phyloP scores from a whole-genome alignment of 2,797 vertebrate species.

The Euthynnus affinis region DNA sequence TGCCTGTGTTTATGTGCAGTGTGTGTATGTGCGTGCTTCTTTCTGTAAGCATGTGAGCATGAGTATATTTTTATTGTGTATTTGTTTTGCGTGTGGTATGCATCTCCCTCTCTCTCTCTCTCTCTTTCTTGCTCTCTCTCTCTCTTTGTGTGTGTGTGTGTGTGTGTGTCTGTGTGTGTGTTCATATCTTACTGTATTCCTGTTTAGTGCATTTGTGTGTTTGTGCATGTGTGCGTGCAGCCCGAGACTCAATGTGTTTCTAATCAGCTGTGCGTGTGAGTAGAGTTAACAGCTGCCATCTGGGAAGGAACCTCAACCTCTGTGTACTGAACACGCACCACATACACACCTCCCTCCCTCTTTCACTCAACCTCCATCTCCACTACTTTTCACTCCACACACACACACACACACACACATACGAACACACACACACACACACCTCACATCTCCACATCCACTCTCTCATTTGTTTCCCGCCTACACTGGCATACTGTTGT shows the following conservation, averaged over 20 bases:
- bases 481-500: slow-evolving; percentile 73
- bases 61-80: slow-evolving; percentile 55
- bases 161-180: slow-evolving; percentile 33
- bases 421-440: slow-evolving; percentile 39
- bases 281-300: slow-evolving; percentile 89
- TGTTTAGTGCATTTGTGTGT: slow-evolving; percentile 52
- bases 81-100: slow-evolving; percentile 56
- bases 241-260: slow-evolving; percentile 87
- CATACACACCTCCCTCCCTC: slow-evolving; percentile 45
- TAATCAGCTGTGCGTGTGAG: slow-evolving; percentile 89
- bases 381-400: slow-evolving; percentile 38
- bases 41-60: slow-evolving; percentile 50
- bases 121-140: no score
- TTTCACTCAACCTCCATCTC: slow-evolving; percentile 49
- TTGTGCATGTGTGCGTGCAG: slow-evolving; percentile 75
- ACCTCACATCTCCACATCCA: slow-evolving; percentile 60
- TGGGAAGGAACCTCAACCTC: slow-evolving; percentile 85
- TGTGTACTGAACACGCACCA: slow-evolving; percentile 81
- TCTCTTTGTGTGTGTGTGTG: slow-evolving; percentile 37
- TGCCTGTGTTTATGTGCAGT: slow-evolving; percentile 19
- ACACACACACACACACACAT: slow-evolving; percentile 27
- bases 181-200: neutral
- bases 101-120: no score
- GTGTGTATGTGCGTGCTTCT: slow-evolving; percentile 47
- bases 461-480: slow-evolving; percentile 66